These are phyloP conservation scores for Crotalus tigris DNA, from an alignment of 2,113 vertebrate species.

Conservation along the genomic window DNA sequence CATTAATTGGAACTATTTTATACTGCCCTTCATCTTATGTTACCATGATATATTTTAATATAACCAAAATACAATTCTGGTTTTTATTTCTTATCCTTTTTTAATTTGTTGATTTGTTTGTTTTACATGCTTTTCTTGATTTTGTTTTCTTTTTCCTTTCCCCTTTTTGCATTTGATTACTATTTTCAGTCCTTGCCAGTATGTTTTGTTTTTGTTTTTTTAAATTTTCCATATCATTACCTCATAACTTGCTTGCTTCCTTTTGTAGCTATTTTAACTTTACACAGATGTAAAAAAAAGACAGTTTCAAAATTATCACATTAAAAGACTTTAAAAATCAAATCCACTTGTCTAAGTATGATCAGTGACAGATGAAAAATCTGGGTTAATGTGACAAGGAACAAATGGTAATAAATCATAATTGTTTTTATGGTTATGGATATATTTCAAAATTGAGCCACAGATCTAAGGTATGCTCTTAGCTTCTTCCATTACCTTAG, in stretches of 20 bases:
- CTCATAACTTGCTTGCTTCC: conserved; percentile 29
- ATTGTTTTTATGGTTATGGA: conserved; percentile 16
- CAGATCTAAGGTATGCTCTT: neutral
- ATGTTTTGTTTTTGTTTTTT: conserved; percentile 11
- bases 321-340: conserved; percentile 61
- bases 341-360: conserved; percentile 47
- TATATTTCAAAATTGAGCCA: neutral
- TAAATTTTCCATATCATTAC: conserved; percentile 21
- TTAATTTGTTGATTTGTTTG: neutral
- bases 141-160: neutral
- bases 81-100: neutral
- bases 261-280: conserved; percentile 59
- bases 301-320: conserved; percentile 58
- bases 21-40: neutral
- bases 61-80: neutral
- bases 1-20: neutral
- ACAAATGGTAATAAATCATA: conserved; percentile 55
- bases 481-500: neutral
- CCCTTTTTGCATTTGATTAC: conserved; percentile 5
- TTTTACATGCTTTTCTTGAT: neutral
- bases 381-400: conserved; percentile 47
- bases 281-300: conserved; percentile 45
- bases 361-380: conserved; percentile 61
- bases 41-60: neutral
- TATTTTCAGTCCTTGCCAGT: neutral